These are phyloP conservation scores for Luidia sarsii DNA, from an alignment of 53 echinoderm and acorn worm species.

Conservation along the genomic window DNA sequence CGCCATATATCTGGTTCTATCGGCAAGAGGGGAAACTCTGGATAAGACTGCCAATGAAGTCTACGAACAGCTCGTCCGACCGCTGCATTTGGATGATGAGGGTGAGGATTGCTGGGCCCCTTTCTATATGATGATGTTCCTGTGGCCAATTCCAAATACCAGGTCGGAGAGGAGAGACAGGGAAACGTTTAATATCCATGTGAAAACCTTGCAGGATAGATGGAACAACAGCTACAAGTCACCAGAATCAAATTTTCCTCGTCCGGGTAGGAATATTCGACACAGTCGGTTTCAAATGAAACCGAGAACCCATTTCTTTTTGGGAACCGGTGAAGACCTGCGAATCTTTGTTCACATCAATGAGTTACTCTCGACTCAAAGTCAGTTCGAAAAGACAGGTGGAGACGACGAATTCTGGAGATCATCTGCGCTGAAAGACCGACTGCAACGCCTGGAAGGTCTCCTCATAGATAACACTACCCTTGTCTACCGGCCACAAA, in stretches of 20 bases:
- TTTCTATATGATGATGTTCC: conserved; percentile 60
- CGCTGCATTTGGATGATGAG: not conserved
- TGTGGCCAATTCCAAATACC: conserved; percentile 52
- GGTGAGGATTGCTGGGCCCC: not conserved
- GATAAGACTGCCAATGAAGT: conserved; percentile 22
- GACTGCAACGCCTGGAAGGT: conserved; percentile 40
- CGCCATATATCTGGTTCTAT: conserved; percentile 48
- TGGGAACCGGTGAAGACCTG: conserved; percentile 39
- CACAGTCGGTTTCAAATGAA: conserved; percentile 19
- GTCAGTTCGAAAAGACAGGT: not conserved
- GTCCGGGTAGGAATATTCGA: not conserved
- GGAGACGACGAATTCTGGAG: conserved; percentile 43
- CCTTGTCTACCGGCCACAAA: conserved; percentile 36
- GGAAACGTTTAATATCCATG: not conserved
- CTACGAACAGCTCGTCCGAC: conserved; percentile 27
- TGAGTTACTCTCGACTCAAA: conserved; percentile 31
- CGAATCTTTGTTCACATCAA: conserved; percentile 47
- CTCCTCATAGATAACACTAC: not conserved
- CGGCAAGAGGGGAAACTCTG: not conserved
- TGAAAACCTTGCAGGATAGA: not conserved
- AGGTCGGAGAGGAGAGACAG: conserved; percentile 22
- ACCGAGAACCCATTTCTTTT: conserved; percentile 46
- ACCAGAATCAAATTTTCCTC: not conserved
- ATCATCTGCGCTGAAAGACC: not conserved
- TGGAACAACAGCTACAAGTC: not conserved